These are phyloP conservation scores for Podarcis cretensis DNA, from an alignment of 2,113 vertebrate genomes.

Conservation along the genomic window DNA sequence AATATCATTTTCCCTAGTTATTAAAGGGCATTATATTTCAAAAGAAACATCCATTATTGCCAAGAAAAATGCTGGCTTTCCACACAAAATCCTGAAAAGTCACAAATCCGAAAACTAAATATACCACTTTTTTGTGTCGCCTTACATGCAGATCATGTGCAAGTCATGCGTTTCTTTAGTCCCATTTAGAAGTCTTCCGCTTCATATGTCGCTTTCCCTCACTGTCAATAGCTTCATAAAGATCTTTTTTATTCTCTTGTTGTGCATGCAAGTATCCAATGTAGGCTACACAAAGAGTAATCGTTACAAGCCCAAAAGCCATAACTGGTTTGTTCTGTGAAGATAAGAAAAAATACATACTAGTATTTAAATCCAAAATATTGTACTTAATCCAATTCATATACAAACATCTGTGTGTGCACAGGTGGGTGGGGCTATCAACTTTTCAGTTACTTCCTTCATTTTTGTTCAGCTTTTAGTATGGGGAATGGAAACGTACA, in stretches of 20 bases:
- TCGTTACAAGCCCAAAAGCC: conserved; percentile 86
- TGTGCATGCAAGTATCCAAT: conserved; percentile 91
- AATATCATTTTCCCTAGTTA: neutral
- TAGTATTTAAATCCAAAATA: conserved; percentile 19
- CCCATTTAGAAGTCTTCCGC: conserved; percentile 92
- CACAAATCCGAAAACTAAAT: neutral
- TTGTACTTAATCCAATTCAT: conserved; percentile 24
- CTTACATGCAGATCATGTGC: neutral
- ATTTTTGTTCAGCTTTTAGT: neutral
- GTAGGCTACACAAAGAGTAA: conserved; percentile 91
- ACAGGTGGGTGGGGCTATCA: no score
- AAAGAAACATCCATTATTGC: neutral
- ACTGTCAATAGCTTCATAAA: conserved; percentile 90
- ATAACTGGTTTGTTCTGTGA: conserved; percentile 94
- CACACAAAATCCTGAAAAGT: conserved; percentile 11
- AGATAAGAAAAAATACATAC: neutral
- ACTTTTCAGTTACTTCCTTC: neutral
- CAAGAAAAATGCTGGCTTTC: neutral
- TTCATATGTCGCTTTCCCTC: conserved; percentile 86
- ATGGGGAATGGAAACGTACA: neutral
- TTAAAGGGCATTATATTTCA: neutral
- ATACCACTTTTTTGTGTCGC: neutral
- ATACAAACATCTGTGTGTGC: neutral
- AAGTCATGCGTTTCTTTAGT: conserved; percentile 68
- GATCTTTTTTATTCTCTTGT: conserved; percentile 87